Base-by-base conservation (phyloP, 2,888 invertebrate species). In the Lithosia quadra region DNA sequence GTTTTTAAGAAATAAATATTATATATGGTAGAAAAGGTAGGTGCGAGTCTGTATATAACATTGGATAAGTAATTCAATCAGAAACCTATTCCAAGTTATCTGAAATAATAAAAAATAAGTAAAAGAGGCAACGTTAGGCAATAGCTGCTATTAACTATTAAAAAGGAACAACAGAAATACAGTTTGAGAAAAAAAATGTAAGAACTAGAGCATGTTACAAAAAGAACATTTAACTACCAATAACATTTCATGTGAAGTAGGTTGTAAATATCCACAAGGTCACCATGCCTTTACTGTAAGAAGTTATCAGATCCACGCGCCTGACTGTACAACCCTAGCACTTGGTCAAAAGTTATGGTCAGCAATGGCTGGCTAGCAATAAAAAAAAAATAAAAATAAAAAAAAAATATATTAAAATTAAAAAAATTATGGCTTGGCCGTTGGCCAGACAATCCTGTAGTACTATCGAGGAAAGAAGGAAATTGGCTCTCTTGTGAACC, bases 181-280 rank as follows among this genome's bases (percentile, higher is more conserved):
- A 49, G n/a, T n/a, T 9, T 9, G 49, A 49, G n/a, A 49, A 36
- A 49, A 49, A 49, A 18, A 0, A 28, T 4, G 7, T n/a, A 49
- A n/a, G 49, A n/a, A 49, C 18, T n/a, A 49, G 49, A 49, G 49
- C 49, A 43, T 43, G 43, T 15, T 13, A 43, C 43, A 15, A 49
- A n/a, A 18, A 49, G n/a, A 49, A n/a, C 9, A n/a, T 9, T 18
- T 18, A 49, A 43, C 43, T 15, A 15, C 49, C 49, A 49, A 2
- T 49, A 49, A 49, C n/a, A n/a, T 49, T 43, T 43, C 43, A 18
- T 49, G 49, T n/a, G 49, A n/a, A 49, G n/a, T 49, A 49, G 49
- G 49, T n/a, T 49, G 49, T n/a, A 49, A 43, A 43, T 18, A 49
- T n/a, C 9, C 49, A 8, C 49, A n/a, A 49, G 49, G 49, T 49